These are phyloP conservation scores for Xiphophorus maculatus DNA, from an alignment of 2,113 vertebrate species.

Conservation along the genomic window DNA sequence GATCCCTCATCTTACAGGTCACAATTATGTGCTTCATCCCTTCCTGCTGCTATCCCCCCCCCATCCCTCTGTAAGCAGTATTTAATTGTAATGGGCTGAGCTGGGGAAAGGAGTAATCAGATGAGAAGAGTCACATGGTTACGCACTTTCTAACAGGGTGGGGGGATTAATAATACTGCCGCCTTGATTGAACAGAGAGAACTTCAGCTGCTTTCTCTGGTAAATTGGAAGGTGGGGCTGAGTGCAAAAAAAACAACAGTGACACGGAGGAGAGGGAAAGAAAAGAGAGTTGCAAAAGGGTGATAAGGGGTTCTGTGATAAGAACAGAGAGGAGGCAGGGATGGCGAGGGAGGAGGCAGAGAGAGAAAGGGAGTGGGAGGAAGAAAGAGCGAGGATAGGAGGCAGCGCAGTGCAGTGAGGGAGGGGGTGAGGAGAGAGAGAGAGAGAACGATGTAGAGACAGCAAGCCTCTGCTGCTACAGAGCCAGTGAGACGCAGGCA, in stretches of 20 bases:
- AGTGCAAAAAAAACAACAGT: slow-evolving; percentile 10
- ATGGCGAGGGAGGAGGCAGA: slow-evolving; percentile 60
- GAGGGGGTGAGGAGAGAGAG: slow-evolving; percentile 58
- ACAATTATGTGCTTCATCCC: slow-evolving; percentile 62
- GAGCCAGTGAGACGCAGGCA: slow-evolving; percentile 71
- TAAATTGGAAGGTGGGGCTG: slow-evolving; percentile 49
- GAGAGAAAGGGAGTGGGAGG: slow-evolving; percentile 69
- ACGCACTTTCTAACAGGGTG: slow-evolving; percentile 52
- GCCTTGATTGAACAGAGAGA: slow-evolving; percentile 58
- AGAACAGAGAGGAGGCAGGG: slow-evolving; percentile 48
- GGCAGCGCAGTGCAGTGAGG: slow-evolving; percentile 69
- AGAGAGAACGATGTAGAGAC: slow-evolving; percentile 63
- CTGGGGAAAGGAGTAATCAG: slow-evolving; percentile 76
- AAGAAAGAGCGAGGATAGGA: slow-evolving; percentile 74
- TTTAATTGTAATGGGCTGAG: slow-evolving; percentile 79
- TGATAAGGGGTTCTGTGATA: slow-evolving; percentile 64
- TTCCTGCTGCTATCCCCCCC: slow-evolving; percentile 53
- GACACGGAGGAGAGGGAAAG: slow-evolving; percentile 33
- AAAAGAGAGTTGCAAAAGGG: slow-evolving; percentile 51
- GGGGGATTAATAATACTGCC: slow-evolving; percentile 71
- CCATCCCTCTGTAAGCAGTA: slow-evolving; percentile 70
- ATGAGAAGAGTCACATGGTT: slow-evolving; percentile 74
- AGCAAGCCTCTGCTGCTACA: slow-evolving; percentile 65
- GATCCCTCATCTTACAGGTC: slow-evolving; percentile 63
- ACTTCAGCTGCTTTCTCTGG: slow-evolving; percentile 69